Base-by-base conservation (phyloP, 2,797 vertebrate genomes). In the Tadarida brasiliensis region DNA sequence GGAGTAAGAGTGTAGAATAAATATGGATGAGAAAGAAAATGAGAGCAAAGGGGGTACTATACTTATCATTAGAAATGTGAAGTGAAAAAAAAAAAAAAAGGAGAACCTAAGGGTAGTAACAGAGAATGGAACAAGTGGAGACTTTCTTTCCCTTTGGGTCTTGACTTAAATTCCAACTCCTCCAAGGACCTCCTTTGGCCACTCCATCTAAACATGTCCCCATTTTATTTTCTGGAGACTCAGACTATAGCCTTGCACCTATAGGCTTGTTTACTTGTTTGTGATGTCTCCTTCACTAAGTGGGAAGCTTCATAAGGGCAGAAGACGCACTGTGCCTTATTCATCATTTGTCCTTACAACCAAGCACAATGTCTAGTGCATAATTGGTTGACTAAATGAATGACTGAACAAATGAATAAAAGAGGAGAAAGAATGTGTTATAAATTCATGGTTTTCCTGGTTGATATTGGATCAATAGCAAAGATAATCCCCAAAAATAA, bases 31-130 rank as follows among this genome's bases (percentile, higher is more conserved):
- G 63, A 92, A 90, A 44, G 12, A 14, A 56, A 56, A 61, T 24
- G n/a, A 86, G 70, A 56, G 17, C 28, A 59, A 51, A 90, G 35
- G 20, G 15, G 2, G 0, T 68, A 54, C 28, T 16, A 28, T 1
- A 74, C 19, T 84, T 54, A 51, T 65, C 35, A 85, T 88, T 77
- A 82, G 57, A 93, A n/a, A 84, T 80, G 28, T 95, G 71, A 83
- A 90, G 6, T 54, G 20, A 24, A 61, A 67, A 35, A 73, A 33
- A 57, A 33, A 26, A 6, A 57, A 35, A 44, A 59, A 24, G 44
- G 70, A 11, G 4, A 49, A 28, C n/a, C 17, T 59, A 74, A 82
- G 33, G 30, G 26, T 14, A 22, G 2, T 26, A 51, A 90, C 19
- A 51, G 80, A 87, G 28, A 92, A 84, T 44, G 30, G 28, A 76